Evolutionary conservation across 2,888 invertebrate species (phyloP), one percentile per base, ranked within the genome.

Genomic region (Agriopis leucophaearia): DNA sequence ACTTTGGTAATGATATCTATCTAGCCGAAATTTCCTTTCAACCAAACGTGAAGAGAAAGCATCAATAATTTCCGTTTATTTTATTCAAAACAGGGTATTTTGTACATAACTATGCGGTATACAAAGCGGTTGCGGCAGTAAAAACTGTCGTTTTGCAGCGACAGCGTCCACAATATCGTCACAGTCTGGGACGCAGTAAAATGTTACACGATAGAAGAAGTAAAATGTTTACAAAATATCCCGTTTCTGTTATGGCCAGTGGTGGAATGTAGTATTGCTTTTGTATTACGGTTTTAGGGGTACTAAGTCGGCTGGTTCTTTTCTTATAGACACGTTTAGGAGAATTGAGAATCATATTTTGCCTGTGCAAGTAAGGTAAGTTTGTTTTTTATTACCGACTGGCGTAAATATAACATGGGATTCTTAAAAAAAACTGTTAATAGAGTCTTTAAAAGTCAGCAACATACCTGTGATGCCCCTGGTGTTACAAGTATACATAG

Each of bases 201-300:
- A 92, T 90, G 91, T 88, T 88, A 69, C 68, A 64, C 64, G 64
- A 69, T 69, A 64, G 60, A 64, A 68, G 59, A 64, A 90, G 88
- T 92, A 92, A 92, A 92, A 92, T 91, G 91, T 88, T 90, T 89
- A 91, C 92, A 90, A 91, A 91, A 91, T 90, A 87, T 89, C 86
- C 86, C 83, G 85, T 88, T 89, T 88, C 86, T 86, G 87, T 88
- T 86, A 85, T 86, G 86, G 81, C 81, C 81, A 77, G 82, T 84
- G 80, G 77, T 82, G 85, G 81, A 84, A 82, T 84, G 69, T 83
- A 76, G 86, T 88, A 89, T 90, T 89, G 88, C 87, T 88, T 90
- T 90, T 86, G 87, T 88, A 89, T 87, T 83, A 84, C 85, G 82
- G 81, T 80, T 87, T 86, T 85, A 82, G 79, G 77, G 80, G 81